These are phyloP conservation scores for Hydractinia echinata DNA, from an alignment of 30 jellyfish, hydroid and myxozoan species.

Conservation along the genomic window DNA sequence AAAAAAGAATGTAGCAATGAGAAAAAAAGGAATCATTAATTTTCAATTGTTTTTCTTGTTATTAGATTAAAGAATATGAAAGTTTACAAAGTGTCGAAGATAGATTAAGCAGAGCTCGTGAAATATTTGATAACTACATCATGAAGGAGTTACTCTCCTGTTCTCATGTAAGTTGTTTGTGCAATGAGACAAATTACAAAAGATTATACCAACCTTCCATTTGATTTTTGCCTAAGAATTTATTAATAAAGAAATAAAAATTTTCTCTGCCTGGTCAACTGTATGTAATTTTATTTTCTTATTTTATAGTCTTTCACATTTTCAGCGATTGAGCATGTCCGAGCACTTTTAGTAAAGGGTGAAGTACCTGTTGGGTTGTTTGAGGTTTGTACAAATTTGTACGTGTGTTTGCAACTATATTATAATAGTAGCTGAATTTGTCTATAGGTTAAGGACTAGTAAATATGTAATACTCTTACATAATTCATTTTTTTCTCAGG, in stretches of 20 bases:
- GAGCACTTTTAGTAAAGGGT: conserved; percentile 62
- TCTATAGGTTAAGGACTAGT: too few relatives aligned
- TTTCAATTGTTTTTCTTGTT: not conserved
- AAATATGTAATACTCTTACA: too few relatives aligned
- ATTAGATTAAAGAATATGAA: conserved; percentile 88
- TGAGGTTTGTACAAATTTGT: conserved; percentile 47
- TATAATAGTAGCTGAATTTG: too few relatives aligned
- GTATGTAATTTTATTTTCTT: not conserved
- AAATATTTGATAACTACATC: conserved; percentile 80
- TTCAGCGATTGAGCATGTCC: conserved; percentile 90
- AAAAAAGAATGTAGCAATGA: too few relatives aligned
- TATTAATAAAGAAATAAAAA: not conserved
- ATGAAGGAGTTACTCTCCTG: conserved; percentile 94
- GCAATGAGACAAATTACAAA: too few relatives aligned
- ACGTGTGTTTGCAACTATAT: not conserved
- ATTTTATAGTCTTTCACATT: conserved; percentile 71
- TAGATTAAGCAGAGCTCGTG: conserved; percentile 71
- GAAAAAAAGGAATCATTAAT: too few relatives aligned
- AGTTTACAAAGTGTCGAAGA: conserved; percentile 70
- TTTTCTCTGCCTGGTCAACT: not conserved
- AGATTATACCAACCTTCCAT: not conserved
- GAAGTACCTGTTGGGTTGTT: conserved; percentile 93
- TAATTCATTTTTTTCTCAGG: too few relatives aligned
- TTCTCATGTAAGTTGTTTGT: conserved; percentile 65
- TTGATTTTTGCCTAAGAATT: not conserved